A percentile compares a stretch with the other conserved stretches of the same genome.
Evolutionary conservation across 2,113 vertebrate species (phyloP).

Genomic region (Microcebus lehilahytsara): DNA sequence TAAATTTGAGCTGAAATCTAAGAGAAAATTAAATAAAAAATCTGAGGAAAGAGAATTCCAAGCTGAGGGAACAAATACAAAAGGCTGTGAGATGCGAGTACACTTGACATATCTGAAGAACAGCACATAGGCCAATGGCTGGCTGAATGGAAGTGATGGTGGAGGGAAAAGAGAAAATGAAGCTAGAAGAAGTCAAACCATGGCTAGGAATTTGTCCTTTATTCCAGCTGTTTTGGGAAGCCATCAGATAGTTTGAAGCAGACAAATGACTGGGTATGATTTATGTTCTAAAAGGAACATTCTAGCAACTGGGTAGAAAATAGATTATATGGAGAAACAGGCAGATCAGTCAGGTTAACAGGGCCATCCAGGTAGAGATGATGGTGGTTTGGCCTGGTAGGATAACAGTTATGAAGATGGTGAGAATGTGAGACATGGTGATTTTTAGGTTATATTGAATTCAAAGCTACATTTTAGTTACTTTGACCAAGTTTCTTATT

Average conservation of each 20-base stretch:
- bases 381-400: background rate
- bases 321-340: background rate
- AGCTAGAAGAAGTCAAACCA: background rate
- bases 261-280: background rate
- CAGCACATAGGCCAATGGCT: background rate
- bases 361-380: background rate
- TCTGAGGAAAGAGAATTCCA: background rate
- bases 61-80: background rate
- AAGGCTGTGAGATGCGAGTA: background rate
- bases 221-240: background rate
- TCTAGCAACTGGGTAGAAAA: background rate
- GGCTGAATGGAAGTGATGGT: background rate
- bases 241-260: background rate
- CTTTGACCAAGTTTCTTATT: background rate
- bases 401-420: background rate
- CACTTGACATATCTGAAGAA: background rate
- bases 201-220: background rate
- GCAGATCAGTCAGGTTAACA: background rate
- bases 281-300: background rate
- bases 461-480: constrained; percentile 44
- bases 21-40: constrained; percentile 9
- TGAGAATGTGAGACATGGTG: background rate
- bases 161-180: background rate
- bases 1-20: constrained; percentile 7
- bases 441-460: background rate